Conservation (phyloP, 1,140 invertebrate species). For the Danaus melanippus region DNA sequence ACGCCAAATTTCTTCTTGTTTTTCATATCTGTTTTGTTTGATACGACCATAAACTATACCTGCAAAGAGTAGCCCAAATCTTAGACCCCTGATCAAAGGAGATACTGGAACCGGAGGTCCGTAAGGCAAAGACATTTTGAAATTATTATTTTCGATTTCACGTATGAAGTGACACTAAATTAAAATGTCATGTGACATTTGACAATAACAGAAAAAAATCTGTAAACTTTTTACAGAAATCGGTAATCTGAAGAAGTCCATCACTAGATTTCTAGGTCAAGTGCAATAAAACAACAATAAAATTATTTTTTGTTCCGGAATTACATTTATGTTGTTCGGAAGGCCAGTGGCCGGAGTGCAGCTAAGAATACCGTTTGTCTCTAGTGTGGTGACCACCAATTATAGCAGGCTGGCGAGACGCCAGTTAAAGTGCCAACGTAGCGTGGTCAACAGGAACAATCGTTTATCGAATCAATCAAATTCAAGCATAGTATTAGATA, state of each 20-base stretch:
- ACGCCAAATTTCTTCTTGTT: slow-evolving; percentile 32
- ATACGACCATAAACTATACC: slow-evolving; percentile 51
- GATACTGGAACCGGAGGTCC: slow-evolving; percentile 53
- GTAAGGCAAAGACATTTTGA: slow-evolving; percentile 40
- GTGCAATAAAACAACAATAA: slow-evolving; percentile 34
- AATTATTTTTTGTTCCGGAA: slow-evolving; percentile 45
- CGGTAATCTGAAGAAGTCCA: slow-evolving; percentile 25
- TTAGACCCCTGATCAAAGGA: slow-evolving; percentile 46
- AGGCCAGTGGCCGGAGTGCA: slow-evolving; percentile 64
- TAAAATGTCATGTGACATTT: slow-evolving; percentile 18
- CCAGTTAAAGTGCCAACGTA: slow-evolving; percentile 43
- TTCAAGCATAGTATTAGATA: no score
- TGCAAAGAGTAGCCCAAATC: slow-evolving; percentile 44
- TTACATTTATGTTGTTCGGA: slow-evolving; percentile 45
- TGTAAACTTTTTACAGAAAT: slow-evolving; percentile 18
- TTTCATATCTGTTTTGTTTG: slow-evolving; percentile 41
- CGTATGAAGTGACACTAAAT: slow-evolving; percentile 7
- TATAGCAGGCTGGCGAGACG: slow-evolving; percentile 63
- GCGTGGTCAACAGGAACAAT: slow-evolving; percentile 52
- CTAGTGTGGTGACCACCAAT: slow-evolving; percentile 62
- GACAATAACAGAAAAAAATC: slow-evolving; percentile 16
- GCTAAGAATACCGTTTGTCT: slow-evolving; percentile 66
- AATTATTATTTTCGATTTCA: no score
- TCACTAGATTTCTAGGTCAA: slow-evolving; percentile 61
- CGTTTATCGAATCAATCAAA: slow-evolving; percentile 56